Evolutionary conservation across 2,113 vertebrate genomes (phyloP).

Genomic region (Sphyrna mokarran): DNA sequence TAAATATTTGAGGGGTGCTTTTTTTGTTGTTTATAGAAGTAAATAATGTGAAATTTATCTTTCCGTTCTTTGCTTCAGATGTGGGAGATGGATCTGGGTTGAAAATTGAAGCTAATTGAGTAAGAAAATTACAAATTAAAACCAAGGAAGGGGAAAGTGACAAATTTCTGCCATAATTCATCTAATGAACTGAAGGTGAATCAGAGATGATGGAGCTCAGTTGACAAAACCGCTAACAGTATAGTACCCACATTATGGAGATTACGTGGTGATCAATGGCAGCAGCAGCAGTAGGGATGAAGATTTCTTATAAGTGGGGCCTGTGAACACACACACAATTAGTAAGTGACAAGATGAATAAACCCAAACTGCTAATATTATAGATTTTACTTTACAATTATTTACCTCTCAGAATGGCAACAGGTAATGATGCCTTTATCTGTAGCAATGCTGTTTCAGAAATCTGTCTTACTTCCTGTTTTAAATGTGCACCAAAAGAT

Average conservation of each 20-base stretch:
- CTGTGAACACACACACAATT: background rate
- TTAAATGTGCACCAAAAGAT: background rate
- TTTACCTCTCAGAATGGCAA: background rate
- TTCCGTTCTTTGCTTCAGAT: background rate
- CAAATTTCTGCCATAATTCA: background rate
- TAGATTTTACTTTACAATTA: background rate
- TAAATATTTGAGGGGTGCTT: background rate
- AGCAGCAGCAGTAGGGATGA: background rate
- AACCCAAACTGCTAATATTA: background rate
- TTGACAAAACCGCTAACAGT: background rate
- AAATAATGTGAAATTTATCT: background rate
- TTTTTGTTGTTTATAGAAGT: background rate
- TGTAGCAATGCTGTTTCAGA: slow-evolving; percentile 8
- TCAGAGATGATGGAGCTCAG: background rate
- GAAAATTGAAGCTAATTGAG: background rate
- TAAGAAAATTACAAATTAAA: background rate
- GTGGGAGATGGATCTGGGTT: background rate
- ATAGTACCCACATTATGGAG: background rate
- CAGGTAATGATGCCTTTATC: background rate
- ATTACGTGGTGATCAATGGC: background rate
- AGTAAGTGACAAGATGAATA: background rate
- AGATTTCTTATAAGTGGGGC: background rate
- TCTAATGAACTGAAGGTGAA: background rate
- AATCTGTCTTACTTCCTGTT: slow-evolving; percentile 29
- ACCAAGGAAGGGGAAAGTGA: too few species aligned